These are phyloP conservation scores for Hypena proboscidalis DNA, from an alignment of 2,888 invertebrate species.

Conservation along the genomic window DNA sequence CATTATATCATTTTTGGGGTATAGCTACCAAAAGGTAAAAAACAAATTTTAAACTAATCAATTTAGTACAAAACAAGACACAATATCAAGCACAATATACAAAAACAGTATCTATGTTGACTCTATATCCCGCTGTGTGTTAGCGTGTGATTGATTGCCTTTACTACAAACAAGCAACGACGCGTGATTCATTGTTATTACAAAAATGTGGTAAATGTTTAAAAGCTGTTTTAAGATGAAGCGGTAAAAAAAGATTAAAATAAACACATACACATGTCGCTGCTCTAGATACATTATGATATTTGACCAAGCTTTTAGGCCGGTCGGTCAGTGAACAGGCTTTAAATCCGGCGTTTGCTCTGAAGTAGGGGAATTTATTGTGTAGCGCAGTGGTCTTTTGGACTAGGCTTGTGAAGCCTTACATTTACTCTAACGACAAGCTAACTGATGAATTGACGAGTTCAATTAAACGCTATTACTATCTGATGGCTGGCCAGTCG, in stretches of 20 bases:
- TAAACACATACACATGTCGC: no score
- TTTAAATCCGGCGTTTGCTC: no score
- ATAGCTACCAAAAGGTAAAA: no score
- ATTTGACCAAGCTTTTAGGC: no score
- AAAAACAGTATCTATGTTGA: slow-evolving; percentile 14
- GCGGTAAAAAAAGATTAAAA: no score
- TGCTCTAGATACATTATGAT: no score
- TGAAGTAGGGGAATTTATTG: no score
- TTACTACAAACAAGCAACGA: slow-evolving; percentile 17
- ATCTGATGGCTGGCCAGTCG: slow-evolving; percentile 54
- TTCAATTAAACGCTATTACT: slow-evolving; percentile 47
- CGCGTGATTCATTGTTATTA: slow-evolving; percentile 6
- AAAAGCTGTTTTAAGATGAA: neutral
- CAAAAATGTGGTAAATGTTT: neutral
- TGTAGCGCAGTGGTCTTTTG: no score
- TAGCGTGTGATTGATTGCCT: slow-evolving; percentile 18
- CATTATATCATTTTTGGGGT: no score
- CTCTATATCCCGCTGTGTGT: slow-evolving; percentile 21
- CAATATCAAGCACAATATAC: slow-evolving; percentile 17
- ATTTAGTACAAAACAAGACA: slow-evolving; percentile 20
- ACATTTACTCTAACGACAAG: neutral
- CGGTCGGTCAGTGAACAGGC: no score
- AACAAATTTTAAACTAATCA: slow-evolving; percentile 25
- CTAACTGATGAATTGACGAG: slow-evolving; percentile 7
- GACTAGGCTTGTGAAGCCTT: no score